Evolutionary conservation across 2,888 invertebrate species (phyloP), one percentile per base, ranked within the genome.

Genomic region (Halocaridina rubra): DNA sequence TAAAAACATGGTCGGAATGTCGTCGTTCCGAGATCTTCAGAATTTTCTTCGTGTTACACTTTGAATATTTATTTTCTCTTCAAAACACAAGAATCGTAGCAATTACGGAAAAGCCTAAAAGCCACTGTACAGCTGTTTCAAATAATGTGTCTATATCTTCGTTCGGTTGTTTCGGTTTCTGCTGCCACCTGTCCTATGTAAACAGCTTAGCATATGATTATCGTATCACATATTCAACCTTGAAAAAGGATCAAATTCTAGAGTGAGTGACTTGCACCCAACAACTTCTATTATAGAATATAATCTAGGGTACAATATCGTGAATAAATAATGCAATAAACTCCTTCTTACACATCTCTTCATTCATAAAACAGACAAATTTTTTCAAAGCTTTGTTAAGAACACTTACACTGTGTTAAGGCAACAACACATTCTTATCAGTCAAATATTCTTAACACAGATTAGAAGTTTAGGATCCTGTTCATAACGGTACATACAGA

Each of bases 171-270:
- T 69, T 61, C 78, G 61, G 22, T 69, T 30, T 16, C 59, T 33
- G 82, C 78, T 78, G 64, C 82, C 82, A 84, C 82, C 69, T 53
- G 53, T 64, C 81, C 67, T 72, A 59, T 76, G 53, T 78, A 84
- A n/a, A 78, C 72, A 84, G 78, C 77, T 77, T 84, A 84, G 69
- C 72, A 77, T 78, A 84, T 84, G 82, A 84, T 84, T 84, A 84
- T 84, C 82, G 71, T 84, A 84, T 84, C 82, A 84, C 82, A 84
- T 81, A 82, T 82, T 80, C 79, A 80, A 80, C 79, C 80, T 80
- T 80, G 57, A 72, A 59, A 72, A 72, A 84, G n/a, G 78, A 78
- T 78, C 71, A 82, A 82, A 84, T n/a, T 84, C 77, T 84, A 61
- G 78, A 67, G 33, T 22, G 71, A 74, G 67, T 30, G 67, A 46